These are phyloP conservation scores for Spodoptera picta DNA, from an alignment of 2,888 invertebrate species.

Conservation along the genomic window DNA sequence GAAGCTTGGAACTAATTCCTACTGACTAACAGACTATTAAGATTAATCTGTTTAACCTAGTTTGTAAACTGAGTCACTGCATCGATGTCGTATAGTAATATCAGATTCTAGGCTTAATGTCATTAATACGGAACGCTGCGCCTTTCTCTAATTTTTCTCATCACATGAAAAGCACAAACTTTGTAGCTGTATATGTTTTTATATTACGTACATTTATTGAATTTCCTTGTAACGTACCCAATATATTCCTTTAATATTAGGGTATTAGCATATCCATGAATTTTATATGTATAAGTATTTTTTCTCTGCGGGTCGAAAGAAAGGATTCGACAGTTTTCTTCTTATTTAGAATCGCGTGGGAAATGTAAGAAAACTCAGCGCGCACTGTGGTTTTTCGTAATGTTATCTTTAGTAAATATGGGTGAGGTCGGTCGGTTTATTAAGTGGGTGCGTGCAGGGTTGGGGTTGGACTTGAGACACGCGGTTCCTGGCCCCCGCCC, in stretches of 20 bases:
- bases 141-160: too few relatives aligned
- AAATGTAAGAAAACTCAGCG: slow-evolving; percentile 49
- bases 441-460: slow-evolving; percentile 65
- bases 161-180: background rate
- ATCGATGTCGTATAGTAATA: too few relatives aligned
- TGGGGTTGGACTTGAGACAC: slow-evolving; percentile 58
- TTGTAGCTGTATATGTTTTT: background rate
- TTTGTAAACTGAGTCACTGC: too few relatives aligned
- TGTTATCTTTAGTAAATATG: slow-evolving; percentile 67
- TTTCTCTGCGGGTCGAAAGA: slow-evolving; percentile 24
- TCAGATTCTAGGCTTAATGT: too few relatives aligned
- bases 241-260: slow-evolving; percentile 47
- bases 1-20: too few relatives aligned
- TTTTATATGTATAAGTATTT: slow-evolving; percentile 45
- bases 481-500: slow-evolving; percentile 31
- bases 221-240: slow-evolving; percentile 21
- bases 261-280: slow-evolving; percentile 55
- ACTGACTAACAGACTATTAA: too few relatives aligned
- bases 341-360: slow-evolving; percentile 48
- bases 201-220: slow-evolving; percentile 4
- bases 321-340: slow-evolving; percentile 33
- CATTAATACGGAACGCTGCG: too few relatives aligned
- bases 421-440: slow-evolving; percentile 62
- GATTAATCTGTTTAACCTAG: too few relatives aligned
- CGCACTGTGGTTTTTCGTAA: slow-evolving; percentile 54